Evolutionary conservation across 2,888 invertebrate species (phyloP), one percentile per base, ranked within the genome.

Genomic region (Apodemia hepburni): DNA sequence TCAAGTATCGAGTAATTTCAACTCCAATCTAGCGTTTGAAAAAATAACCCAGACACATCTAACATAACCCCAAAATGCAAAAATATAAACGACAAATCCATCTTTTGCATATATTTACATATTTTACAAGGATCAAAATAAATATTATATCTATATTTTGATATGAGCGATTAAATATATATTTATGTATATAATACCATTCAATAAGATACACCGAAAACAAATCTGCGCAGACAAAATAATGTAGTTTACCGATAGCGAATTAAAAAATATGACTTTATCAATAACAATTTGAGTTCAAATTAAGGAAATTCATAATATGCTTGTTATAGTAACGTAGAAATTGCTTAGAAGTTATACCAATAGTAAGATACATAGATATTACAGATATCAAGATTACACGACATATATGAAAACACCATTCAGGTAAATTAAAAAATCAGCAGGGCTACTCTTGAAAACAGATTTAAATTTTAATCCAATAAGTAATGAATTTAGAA

Each of bases 51-150:
- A 57, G 54, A 57, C 15, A 57, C 29, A 1, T 57, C 54, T 11
- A 29, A 57, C 54, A 57, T 49, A 57, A 66, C 59, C 47, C 61
- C 54, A 61, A 59, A 62, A 64, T 59, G 62, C 62, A 61, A 61
- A 63, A 63, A 63, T 57, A 57, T 57, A 27, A 64, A 61, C 42
- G 59, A 66, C 61, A 60, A 60, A 54, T 63, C 47, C 58, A 63
- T 60, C 58, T 79, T 79, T 76, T 82, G 81, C 81, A 79, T 79
- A 75, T 90, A 90, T 90, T 86, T 90, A 90, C 90, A 90, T 88
- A 86, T 87, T 84, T 82, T 90, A 90, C 90, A 90, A 83, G 80
- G 82, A 74, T 83, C 81, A 86, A 77, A 79, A 85, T 84, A 82
- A 84, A 83, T 82, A 81, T 81, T 76, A 77, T 84, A 85, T 84